These are phyloP conservation scores for Automeris io DNA, from an alignment of 2,888 invertebrate genomes.

Conservation along the genomic window DNA sequence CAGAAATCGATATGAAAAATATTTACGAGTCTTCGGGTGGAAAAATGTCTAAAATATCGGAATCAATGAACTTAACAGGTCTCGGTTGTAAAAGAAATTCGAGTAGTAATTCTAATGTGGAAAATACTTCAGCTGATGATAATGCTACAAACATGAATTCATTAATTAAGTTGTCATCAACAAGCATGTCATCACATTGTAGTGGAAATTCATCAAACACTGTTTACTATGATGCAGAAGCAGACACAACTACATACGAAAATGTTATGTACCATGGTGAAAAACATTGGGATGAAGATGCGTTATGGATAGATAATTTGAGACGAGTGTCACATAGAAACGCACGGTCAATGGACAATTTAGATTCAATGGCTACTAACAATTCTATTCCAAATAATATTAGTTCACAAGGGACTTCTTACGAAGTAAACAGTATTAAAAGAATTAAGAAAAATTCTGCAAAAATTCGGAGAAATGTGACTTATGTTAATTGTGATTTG, in stretches of 20 bases:
- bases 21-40: slow-evolving; percentile 83
- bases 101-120: slow-evolving; percentile 33
- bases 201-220: slow-evolving; percentile 69
- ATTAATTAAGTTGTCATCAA: slow-evolving; percentile 50
- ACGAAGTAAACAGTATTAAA: slow-evolving; percentile 62
- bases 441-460: slow-evolving; percentile 48
- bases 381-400: slow-evolving; percentile 25
- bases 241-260: slow-evolving; percentile 62
- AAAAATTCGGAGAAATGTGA: slow-evolving; percentile 83
- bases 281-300: slow-evolving; percentile 90
- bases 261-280: slow-evolving; percentile 78
- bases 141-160: slow-evolving; percentile 36
- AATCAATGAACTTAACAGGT: slow-evolving; percentile 67
- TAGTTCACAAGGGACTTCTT: slow-evolving; percentile 43
- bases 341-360: slow-evolving; percentile 88
- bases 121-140: slow-evolving; percentile 41
- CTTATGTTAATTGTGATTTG: slow-evolving; percentile 86
- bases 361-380: slow-evolving; percentile 73
- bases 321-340: slow-evolving; percentile 87
- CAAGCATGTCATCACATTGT: slow-evolving; percentile 71
- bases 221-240: slow-evolving; percentile 68
- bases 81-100: slow-evolving; percentile 67
- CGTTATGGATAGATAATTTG: slow-evolving; percentile 87
- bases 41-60: slow-evolving; percentile 75
- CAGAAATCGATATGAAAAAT: slow-evolving; percentile 82